Conservation (phyloP, 2,797 vertebrate genomes). For the Acanthurus leucopareius region DNA sequence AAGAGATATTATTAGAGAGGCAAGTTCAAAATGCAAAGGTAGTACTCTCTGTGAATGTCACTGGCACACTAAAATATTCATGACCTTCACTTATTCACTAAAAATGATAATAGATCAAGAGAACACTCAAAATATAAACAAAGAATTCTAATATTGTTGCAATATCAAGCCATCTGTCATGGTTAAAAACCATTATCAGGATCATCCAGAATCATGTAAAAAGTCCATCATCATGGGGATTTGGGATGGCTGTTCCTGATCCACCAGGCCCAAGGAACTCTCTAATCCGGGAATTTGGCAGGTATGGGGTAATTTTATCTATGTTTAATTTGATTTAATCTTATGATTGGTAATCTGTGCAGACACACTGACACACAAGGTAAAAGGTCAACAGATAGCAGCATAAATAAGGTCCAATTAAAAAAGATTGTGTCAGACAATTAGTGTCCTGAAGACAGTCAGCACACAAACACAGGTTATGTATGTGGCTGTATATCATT, state of each 20-base stretch:
- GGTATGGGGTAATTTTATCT: background rate
- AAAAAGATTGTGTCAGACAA: background rate
- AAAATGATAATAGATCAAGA: no score
- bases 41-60: no score
- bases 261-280: background rate
- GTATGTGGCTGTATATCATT: background rate
- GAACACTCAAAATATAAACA: no score
- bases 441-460: background rate
- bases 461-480: background rate
- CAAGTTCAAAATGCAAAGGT: no score
- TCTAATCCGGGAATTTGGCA: background rate
- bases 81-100: no score
- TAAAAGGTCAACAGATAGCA: background rate
- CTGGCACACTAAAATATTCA: no score
- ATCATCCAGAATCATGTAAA: background rate
- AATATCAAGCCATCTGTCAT: no score
- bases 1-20: no score
- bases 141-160: no score
- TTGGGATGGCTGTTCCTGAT: conserved; percentile 4
- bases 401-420: background rate
- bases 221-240: conserved; percentile 1
- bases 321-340: background rate
- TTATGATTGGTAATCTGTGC: background rate
- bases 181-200: background rate
- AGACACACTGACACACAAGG: conserved; percentile 1